phyloP scores from a whole-genome alignment of 2,113 vertebrate species.

The Scolopax mira region DNA sequence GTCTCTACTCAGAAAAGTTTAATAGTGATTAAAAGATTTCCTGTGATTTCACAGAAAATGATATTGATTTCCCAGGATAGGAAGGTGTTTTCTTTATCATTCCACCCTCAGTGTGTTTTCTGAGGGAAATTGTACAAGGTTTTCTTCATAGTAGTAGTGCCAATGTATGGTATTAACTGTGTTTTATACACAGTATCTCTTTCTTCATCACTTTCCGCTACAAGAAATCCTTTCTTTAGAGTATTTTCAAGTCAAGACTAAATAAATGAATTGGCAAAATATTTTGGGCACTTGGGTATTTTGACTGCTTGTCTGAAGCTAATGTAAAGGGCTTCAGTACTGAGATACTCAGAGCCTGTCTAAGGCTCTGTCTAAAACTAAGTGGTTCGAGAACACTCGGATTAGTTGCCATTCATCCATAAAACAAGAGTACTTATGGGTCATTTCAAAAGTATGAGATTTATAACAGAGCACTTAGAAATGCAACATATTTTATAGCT shows the following conservation, averaged over 20 bases:
- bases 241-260: background rate
- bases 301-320: background rate
- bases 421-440: background rate
- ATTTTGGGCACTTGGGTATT: background rate
- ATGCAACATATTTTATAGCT: background rate
- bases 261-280: background rate
- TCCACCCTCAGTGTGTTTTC: background rate
- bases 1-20: background rate
- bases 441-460: background rate
- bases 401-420: background rate
- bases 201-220: background rate
- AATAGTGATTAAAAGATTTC: background rate
- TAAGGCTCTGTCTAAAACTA: background rate
- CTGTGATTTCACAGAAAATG: background rate
- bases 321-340: background rate
- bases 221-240: background rate
- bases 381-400: background rate
- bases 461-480: background rate
- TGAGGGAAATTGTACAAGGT: background rate
- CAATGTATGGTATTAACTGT: background rate
- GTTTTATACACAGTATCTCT: background rate
- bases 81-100: background rate
- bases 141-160: background rate
- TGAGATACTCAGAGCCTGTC: background rate
- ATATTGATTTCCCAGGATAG: background rate